These are phyloP conservation scores for Caranx ignobilis DNA, from an alignment of 2,113 vertebrate species.

Conservation along the genomic window DNA sequence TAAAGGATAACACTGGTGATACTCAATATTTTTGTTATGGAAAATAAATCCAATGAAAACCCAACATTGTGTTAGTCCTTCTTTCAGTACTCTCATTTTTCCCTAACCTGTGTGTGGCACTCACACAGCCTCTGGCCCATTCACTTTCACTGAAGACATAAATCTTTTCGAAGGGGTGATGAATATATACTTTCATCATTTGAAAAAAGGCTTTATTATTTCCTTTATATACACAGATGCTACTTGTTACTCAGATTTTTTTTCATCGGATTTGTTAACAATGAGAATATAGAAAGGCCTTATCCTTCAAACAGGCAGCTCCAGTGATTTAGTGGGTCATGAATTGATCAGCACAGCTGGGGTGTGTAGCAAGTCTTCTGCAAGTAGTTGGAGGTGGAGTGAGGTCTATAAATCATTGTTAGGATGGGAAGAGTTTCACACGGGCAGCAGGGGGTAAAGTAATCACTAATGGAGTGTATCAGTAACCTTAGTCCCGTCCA, in stretches of 20 bases:
- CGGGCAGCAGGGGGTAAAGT: slow-evolving; percentile 12
- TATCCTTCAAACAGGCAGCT: background rate
- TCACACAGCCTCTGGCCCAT: slow-evolving; percentile 1
- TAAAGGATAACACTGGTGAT: background rate
- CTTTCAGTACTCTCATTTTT: background rate
- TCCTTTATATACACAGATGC: background rate
- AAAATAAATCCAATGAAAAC: background rate
- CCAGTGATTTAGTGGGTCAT: background rate
- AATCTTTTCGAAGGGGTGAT: background rate
- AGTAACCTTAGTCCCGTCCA: slow-evolving; percentile 14
- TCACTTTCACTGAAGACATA: background rate
- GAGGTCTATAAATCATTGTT: background rate
- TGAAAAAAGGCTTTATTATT: background rate
- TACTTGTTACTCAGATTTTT: no score
- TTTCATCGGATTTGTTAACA: background rate
- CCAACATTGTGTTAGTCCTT: background rate
- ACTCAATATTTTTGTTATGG: background rate
- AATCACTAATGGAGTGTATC: slow-evolving; percentile 41
- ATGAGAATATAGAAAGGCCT: background rate
- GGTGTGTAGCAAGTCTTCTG: background rate
- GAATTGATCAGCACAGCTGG: background rate
- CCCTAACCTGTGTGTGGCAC: slow-evolving; percentile 6
- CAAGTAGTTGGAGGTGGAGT: background rate
- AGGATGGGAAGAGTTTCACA: slow-evolving; percentile 3
- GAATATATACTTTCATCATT: background rate